Evolutionary conservation across 2,888 invertebrate species (phyloP).

Genomic region (Balanococcus diminutus): DNA sequence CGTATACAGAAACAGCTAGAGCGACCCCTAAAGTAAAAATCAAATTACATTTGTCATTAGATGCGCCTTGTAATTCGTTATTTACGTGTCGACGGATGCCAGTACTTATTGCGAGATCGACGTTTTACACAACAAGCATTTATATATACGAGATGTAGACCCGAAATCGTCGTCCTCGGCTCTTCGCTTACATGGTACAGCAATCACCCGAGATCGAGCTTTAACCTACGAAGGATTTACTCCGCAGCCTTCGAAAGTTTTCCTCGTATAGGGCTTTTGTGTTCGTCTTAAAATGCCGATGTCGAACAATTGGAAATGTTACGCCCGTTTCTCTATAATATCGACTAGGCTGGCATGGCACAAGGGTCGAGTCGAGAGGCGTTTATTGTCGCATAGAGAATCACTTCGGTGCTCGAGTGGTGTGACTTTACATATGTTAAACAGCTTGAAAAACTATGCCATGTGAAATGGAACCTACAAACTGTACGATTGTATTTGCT

Average conservation of each 20-base stretch:
- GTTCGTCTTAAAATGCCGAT: neutral
- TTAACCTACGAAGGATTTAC: too few relatives aligned
- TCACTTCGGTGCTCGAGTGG: neutral
- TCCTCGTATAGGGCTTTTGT: neutral
- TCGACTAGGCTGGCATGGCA: too few relatives aligned
- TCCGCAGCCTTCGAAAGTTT: too few relatives aligned
- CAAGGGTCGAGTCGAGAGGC: neutral
- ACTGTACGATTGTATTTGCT: neutral
- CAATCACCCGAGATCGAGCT: too few relatives aligned
- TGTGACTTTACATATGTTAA: neutral
- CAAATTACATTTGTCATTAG: slow-evolving; percentile 29
- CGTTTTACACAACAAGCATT: neutral
- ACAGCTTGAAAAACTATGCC: neutral
- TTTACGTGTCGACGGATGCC: slow-evolving; percentile 12
- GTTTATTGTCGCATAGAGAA: neutral
- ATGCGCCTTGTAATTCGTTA: slow-evolving; percentile 18
- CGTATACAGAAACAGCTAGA: neutral
- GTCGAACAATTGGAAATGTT: neutral
- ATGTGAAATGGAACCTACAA: neutral
- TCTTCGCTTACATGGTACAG: too few relatives aligned
- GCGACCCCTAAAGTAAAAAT: neutral
- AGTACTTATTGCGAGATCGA: slow-evolving; percentile 9
- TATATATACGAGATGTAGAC: too few relatives aligned
- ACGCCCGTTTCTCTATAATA: neutral
- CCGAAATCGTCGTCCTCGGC: too few relatives aligned